phyloP scores from a whole-genome alignment of 2,888 invertebrate species.

The Gisinianus flammeolus region DNA sequence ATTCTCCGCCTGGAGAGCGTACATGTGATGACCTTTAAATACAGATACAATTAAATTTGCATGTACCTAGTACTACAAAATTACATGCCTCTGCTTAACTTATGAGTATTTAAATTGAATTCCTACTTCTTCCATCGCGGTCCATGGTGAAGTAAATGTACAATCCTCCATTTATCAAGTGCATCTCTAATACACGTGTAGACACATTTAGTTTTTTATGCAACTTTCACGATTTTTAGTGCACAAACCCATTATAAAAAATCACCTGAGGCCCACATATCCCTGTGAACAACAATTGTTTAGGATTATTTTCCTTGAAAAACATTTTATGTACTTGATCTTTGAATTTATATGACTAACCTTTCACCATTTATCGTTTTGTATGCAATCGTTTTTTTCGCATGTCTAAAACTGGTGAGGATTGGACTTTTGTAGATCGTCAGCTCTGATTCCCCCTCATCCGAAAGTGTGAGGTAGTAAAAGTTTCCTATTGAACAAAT shows the following conservation, averaged over 20 bases:
- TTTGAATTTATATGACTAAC: constrained; percentile 6
- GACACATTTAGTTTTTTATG: no score
- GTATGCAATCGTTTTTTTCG: constrained; percentile 38
- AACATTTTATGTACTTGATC: background rate
- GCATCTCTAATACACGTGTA: constrained; percentile 47
- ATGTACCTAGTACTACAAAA: no score
- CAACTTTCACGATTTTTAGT: no score
- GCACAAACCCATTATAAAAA: no score
- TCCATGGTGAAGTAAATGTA: constrained; percentile 48
- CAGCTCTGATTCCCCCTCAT: constrained; percentile 39
- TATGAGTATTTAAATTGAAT: no score
- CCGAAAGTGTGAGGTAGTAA: constrained; percentile 43
- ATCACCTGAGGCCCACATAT: constrained; percentile 17
- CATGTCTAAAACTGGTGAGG: constrained; percentile 43
- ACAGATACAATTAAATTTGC: no score
- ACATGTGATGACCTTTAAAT: constrained; percentile 28
- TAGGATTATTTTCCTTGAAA: background rate
- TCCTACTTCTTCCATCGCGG: background rate
- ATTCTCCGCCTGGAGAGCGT: constrained; percentile 21
- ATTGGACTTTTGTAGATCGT: constrained; percentile 44
- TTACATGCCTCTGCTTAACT: no score
- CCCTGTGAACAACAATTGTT: background rate
- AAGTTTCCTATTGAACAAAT: constrained; percentile 23
- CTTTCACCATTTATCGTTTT: constrained; percentile 34
- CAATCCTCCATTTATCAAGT: constrained; percentile 45